Conservation (phyloP, 2,797 vertebrate species). For the Tangara arthus region DNA sequence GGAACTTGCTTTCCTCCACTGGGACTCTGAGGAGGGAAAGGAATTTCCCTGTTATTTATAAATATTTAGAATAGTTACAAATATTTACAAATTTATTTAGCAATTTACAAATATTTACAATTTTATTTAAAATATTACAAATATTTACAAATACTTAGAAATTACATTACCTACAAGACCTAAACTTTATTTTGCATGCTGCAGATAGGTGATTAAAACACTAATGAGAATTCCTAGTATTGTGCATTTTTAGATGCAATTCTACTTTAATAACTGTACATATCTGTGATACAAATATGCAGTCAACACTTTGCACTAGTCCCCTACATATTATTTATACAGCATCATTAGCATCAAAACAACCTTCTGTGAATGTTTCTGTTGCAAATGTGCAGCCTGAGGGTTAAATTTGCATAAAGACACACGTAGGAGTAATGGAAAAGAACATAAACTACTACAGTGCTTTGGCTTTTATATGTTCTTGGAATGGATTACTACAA, state of each 20-base stretch:
- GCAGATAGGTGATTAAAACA: background rate
- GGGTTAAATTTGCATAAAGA: background rate
- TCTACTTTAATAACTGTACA: background rate
- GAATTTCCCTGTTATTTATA: background rate
- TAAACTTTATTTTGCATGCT: background rate
- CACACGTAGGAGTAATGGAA: background rate
- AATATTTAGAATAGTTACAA: background rate
- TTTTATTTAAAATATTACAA: no score
- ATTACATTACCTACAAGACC: background rate
- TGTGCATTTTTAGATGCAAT: background rate
- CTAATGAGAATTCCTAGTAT: background rate
- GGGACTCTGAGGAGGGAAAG: background rate
- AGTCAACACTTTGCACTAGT: background rate
- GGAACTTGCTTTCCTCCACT: background rate
- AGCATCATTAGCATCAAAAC: background rate
- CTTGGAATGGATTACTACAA: background rate
- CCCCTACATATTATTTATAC: background rate
- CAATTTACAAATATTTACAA: background rate
- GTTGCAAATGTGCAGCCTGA: background rate
- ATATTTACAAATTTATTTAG: background rate
- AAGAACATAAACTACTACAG: background rate
- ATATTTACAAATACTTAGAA: background rate
- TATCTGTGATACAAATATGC: background rate
- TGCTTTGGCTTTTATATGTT: background rate
- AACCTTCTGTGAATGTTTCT: background rate